Evolutionary conservation across 1,140 invertebrate species (phyloP), one percentile per base, ranked within the genome.

Genomic region (Asobara japonica): DNA sequence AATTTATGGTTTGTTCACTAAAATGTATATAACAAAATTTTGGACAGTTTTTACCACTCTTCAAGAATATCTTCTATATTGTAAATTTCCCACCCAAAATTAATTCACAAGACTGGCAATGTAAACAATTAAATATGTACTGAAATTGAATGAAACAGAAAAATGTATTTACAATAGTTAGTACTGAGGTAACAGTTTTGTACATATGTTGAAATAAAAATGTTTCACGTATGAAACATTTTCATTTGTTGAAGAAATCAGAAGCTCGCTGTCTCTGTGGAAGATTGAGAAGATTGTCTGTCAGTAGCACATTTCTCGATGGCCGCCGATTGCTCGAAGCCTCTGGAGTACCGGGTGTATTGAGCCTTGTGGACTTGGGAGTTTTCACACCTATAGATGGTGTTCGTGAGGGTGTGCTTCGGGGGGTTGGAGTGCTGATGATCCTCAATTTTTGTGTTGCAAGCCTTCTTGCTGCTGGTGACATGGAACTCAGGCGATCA

Each of bases 381-480:
- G 84, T 87, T 69, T 82, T 85, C 31, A 89, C 82, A 22, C 88
- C 84, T 33, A 86, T 84, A 0, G 76, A 70, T 18, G 88, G 80
- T 72, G 89, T 83, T 77, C 86, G 77, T 11, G 75, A 77, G 72
- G 69, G 85, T 74, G 74, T 86, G 83, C 69, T 88, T 74, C 78
- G 83, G 74, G 78, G 87, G 66, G 82, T 88, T 56, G 81, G 89
- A 77, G 79, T 89, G 74, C 85, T 77, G 73, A 89, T 74, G 51
- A 91, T 77, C 4, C 88, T 87, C 7, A 91, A 78, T 78, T 89
- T 89, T 33, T 91, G 88, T 0, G 91, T 89, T 7, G 95, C 94
- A 11, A 99, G 87, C 78, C 91, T 90, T 78, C 93, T 91, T 0
- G 97, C 98, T 8, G 97, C 98, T 10, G 97, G 97, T 13, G 97